phyloP scores from a whole-genome alignment of 2,797 vertebrate genomes.

The Melanogrammus aeglefinus region DNA sequence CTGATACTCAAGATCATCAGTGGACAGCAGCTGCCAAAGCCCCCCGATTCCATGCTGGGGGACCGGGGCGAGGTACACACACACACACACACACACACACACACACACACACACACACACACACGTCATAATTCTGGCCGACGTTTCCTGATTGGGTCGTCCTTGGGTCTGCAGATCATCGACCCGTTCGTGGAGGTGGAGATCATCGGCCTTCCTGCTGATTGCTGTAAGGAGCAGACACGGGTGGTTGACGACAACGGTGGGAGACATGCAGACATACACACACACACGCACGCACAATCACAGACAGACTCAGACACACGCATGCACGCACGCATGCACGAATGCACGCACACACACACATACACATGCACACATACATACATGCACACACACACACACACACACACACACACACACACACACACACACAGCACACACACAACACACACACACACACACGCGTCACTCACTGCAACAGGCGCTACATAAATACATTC shows the following conservation, averaged over 20 bases:
- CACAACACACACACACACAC: constrained; percentile 31
- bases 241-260: constrained; percentile 97
- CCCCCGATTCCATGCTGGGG: constrained; percentile 95
- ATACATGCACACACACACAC: not conserved
- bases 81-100: not conserved
- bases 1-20: constrained; percentile 96
- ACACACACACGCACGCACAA: constrained; percentile 38
- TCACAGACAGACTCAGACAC: constrained; percentile 50
- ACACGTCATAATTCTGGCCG: not conserved
- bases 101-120: constrained; percentile 2
- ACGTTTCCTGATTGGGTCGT: constrained; percentile 8
- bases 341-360: constrained; percentile 35
- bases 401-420: not conserved
- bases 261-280: constrained; percentile 64
- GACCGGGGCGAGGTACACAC: constrained; percentile 90
- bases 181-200: constrained; percentile 99
- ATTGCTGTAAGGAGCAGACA: constrained; percentile 97
- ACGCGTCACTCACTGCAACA: not conserved
- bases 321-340: not conserved
- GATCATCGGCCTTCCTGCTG: constrained; percentile 94
- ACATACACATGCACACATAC: constrained; percentile 39
- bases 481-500: not conserved
- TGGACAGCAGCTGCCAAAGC: constrained; percentile 96
- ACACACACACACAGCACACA: constrained; percentile 36
- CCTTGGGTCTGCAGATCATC: constrained; percentile 81